Percentiles rank a stretch among this genome's conserved stretches.
Evolutionary conservation across 2,888 invertebrate genomes (phyloP).

Genomic region (Tridacna crocea): DNA sequence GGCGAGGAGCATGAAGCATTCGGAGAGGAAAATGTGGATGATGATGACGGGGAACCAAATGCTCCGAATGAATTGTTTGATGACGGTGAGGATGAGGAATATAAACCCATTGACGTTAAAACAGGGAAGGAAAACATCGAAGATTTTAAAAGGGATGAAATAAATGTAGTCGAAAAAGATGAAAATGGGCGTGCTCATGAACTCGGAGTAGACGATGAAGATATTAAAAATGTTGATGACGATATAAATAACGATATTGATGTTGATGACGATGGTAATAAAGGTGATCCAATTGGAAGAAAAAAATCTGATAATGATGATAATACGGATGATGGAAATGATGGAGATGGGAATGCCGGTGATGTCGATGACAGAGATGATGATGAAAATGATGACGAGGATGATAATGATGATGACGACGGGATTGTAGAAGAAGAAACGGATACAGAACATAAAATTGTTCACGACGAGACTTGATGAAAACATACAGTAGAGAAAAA

Average conservation of each 20-base stretch:
- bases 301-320: neutral
- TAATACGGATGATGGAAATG: neutral
- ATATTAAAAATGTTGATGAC: neutral
- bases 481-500: no score
- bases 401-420: neutral
- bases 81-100: no score
- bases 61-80: no score
- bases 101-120: no score
- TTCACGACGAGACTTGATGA: neutral
- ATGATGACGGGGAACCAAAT: neutral
- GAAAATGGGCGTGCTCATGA: no score
- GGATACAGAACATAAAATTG: neutral
- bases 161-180: no score
- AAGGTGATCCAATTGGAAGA: neutral
- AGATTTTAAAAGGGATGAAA: no score
- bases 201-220: neutral
- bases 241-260: neutral
- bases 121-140: no score
- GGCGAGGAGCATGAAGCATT: neutral
- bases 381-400: constrained; percentile 3
- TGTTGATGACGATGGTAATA: neutral
- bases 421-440: neutral
- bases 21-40: neutral
- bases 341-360: neutral
- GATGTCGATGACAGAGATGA: neutral